These are phyloP conservation scores for Caenorhabditis doughertyi DNA, from an alignment of 2,888 invertebrate genomes.

Conservation along the genomic window DNA sequence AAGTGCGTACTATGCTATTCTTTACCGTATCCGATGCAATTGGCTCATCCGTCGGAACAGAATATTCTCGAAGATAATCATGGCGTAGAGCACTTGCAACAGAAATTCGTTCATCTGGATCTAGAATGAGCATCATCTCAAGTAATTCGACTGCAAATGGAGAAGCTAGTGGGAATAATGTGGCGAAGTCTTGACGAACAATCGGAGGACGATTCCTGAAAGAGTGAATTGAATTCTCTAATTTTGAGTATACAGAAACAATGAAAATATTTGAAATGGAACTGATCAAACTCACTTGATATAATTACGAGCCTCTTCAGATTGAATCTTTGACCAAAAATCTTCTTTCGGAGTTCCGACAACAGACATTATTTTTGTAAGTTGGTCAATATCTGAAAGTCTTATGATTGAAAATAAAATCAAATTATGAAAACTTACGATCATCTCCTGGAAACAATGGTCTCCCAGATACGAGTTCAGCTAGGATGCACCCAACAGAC, in stretches of 20 bases:
- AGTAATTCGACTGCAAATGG: constrained; percentile 98
- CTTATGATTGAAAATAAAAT: neutral
- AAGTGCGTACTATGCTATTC: constrained; percentile 15
- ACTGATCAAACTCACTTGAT: constrained; percentile 84
- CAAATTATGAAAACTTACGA: constrained; percentile 64
- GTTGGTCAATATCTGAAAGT: constrained; percentile 92
- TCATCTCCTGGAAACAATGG: constrained; percentile 80
- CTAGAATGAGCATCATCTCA: constrained; percentile 97
- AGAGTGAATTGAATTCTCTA: neutral
- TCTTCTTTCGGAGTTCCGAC: constrained; percentile 93
- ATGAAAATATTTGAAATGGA: neutral
- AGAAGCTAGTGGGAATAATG: constrained; percentile 91
- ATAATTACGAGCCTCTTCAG: constrained; percentile 92
- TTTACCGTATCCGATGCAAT: constrained; percentile 68
- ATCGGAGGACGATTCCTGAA: constrained; percentile 71
- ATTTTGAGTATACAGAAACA: neutral
- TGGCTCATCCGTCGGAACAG: constrained; percentile 78
- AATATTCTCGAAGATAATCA: constrained; percentile 76
- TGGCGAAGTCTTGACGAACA: constrained; percentile 83
- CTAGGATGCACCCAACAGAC: constrained; percentile 82
- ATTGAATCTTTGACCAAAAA: constrained; percentile 95
- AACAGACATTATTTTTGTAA: constrained; percentile 96
- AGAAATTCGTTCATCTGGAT: constrained; percentile 87
- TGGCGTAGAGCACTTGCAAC: constrained; percentile 78
- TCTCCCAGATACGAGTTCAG: constrained; percentile 77